Conservation (phyloP, 2,888 invertebrate species). For the Drosophila prostipennis region DNA sequence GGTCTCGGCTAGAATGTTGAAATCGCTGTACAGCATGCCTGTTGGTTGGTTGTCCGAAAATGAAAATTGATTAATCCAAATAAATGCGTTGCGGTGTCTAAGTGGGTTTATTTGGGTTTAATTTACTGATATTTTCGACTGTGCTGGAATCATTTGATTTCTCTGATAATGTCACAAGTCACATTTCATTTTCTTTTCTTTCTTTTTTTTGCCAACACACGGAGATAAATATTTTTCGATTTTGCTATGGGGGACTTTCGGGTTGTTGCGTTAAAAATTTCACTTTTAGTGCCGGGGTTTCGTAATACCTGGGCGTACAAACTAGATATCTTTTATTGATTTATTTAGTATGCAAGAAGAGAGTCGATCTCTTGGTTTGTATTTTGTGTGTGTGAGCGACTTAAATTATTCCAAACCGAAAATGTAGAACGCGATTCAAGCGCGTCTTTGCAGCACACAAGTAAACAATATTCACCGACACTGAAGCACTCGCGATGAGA, state of each 20-base stretch:
- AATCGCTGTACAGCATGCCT: slow-evolving; percentile 30
- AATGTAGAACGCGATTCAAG: slow-evolving; percentile 60
- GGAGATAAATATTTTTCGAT: slow-evolving; percentile 35
- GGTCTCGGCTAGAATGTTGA: slow-evolving; percentile 50
- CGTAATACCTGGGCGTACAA: slow-evolving; percentile 34
- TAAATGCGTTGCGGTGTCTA: slow-evolving; percentile 51
- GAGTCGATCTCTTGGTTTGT: slow-evolving; percentile 14
- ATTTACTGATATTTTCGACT: slow-evolving; percentile 26
- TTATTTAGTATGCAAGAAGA: slow-evolving; percentile 38
- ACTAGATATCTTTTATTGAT: slow-evolving; percentile 28
- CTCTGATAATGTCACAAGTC: slow-evolving; percentile 42
- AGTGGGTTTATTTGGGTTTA: slow-evolving; percentile 29
- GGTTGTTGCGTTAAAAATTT: slow-evolving; percentile 36
- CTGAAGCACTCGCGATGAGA: slow-evolving; percentile 16
- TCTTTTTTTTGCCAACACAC: slow-evolving; percentile 34
- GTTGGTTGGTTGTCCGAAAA: slow-evolving; percentile 34
- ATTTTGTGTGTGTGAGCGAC: slow-evolving; percentile 16
- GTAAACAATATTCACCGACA: slow-evolving; percentile 9
- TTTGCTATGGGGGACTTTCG: slow-evolving; percentile 25
- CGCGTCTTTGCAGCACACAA: slow-evolving; percentile 41
- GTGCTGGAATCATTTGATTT: slow-evolving; percentile 17
- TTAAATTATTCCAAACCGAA: slow-evolving; percentile 45
- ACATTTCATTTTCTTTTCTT: slow-evolving; percentile 23
- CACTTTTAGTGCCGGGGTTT: slow-evolving; percentile 43
- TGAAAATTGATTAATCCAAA: slow-evolving; percentile 61